Base-by-base conservation (phyloP, 2,113 vertebrate genomes). In the Leptocoma aspasia region DNA sequence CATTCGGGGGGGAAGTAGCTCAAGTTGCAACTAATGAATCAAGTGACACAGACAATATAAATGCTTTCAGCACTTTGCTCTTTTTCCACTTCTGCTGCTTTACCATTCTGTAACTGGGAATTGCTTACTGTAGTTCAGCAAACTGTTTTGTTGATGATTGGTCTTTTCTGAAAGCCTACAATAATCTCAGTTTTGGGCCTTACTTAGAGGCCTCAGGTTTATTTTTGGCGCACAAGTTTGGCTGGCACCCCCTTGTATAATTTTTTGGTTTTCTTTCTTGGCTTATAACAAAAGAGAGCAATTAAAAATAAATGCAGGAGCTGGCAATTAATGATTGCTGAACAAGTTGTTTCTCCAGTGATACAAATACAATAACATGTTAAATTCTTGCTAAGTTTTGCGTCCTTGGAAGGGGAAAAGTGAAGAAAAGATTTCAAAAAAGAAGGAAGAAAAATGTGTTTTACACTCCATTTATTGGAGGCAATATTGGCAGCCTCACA, bases 261-360 rank as follows among this genome's bases (percentile, higher is more conserved):
- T 61, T 59, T 85, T 60, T 69, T 47, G 0, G 2, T 13, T 44
- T 87, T 65, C 17, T 76, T 82, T 60, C 23, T 84, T 89, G 39
- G 6, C 11, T 86, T 89, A 27, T 11, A 66, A 44, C 11, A 78
- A 35, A 75, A 52, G 6, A 72, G 26, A 82, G 4, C 14, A 81
- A 83, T 64, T 92, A 63, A 84, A 90, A 75, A 35, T 30, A 91
- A 83, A 39, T 66, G 35, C 47, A 78, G 65, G 31, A 93, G 21
- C n/a, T 90, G 47, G 21, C 13, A 69, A 42, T 90, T 42, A 22
- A 53, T 35, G 35, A 47, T 60, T 86, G 16, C 24, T 63, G 52
- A 83, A 54, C 31, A 57, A 85, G 20, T 52, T 82, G 16, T 69
- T 79, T 33, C 31, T 90, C 49, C 45, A 41, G 4, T 76, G 15